Conservation (phyloP, 2,888 invertebrate genomes). For the Orthosia incerta region DNA sequence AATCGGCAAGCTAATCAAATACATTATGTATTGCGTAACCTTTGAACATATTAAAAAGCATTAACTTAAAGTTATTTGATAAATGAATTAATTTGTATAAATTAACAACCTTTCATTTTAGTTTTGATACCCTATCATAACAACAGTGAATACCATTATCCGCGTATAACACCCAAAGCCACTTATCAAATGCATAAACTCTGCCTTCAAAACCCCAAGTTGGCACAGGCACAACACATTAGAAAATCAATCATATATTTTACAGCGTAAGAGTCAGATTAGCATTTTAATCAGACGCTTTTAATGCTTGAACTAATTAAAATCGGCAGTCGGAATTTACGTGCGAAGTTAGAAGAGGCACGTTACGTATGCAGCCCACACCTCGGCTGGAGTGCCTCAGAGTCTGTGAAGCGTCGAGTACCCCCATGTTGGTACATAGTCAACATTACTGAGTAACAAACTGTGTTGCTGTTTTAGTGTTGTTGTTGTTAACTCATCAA, state of each 20-base stretch:
- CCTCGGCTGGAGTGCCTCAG: constrained; percentile 36
- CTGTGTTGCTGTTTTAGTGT: constrained; percentile 29
- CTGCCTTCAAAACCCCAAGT: constrained; percentile 28
- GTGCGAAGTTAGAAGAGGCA: constrained; percentile 45
- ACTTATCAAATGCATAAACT: constrained; percentile 42
- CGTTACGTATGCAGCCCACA: constrained; percentile 52
- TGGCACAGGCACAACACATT: constrained; percentile 37
- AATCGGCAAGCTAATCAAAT: background rate
- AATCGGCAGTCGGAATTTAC: constrained; percentile 44
- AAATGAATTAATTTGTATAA: background rate
- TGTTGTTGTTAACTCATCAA: constrained; percentile 48
- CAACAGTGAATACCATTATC: background rate
- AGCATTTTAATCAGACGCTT: constrained; percentile 60
- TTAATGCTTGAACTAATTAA: constrained; percentile 56
- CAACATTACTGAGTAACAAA: constrained; percentile 39
- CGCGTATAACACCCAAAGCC: constrained; percentile 7
- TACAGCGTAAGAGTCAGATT: constrained; percentile 47
- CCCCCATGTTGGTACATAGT: constrained; percentile 29
- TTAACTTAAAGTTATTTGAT: background rate
- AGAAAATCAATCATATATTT: constrained; percentile 52
- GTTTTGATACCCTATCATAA: background rate
- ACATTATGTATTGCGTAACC: background rate
- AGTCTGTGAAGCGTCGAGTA: constrained; percentile 8
- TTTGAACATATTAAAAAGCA: background rate
- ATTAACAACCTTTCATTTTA: constrained; percentile 3